Percentiles rank a stretch among this genome's conserved stretches.
Evolutionary conservation across 2,113 vertebrate species (phyloP).

Genomic region (Neodontobutis hainanensis): DNA sequence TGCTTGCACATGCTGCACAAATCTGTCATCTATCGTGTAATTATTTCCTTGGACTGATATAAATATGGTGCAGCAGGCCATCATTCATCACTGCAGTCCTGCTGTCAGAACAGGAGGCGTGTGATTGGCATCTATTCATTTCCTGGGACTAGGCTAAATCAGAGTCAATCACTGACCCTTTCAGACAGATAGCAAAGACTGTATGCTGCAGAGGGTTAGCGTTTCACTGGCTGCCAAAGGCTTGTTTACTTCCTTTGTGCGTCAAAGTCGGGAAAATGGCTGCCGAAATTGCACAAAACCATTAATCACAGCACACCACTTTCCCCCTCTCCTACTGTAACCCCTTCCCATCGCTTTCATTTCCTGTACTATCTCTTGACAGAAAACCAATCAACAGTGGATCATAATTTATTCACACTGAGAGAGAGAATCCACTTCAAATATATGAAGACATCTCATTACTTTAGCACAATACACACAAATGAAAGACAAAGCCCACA

Average conservation of each 20-base stretch:
- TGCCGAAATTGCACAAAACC: constrained; percentile 54
- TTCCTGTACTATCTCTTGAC: constrained; percentile 63
- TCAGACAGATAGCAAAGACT: constrained; percentile 65
- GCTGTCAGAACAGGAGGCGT: constrained; percentile 60
- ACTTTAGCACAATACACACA: constrained; percentile 39
- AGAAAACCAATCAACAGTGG: constrained; percentile 63
- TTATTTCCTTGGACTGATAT: constrained; percentile 21
- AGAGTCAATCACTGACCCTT: constrained; percentile 79
- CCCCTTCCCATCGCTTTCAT: constrained; percentile 55
- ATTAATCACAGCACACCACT: constrained; percentile 56
- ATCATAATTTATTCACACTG: constrained; percentile 64
- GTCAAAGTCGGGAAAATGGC: constrained; percentile 46
- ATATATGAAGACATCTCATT: constrained; percentile 65
- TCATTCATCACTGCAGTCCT: constrained; percentile 64
- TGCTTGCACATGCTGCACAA: constrained; percentile 9
- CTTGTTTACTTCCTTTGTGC: constrained; percentile 63
- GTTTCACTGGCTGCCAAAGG: constrained; percentile 14
- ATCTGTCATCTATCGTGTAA: constrained; percentile 19
- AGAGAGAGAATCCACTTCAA: constrained; percentile 46
- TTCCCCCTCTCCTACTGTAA: constrained; percentile 38
- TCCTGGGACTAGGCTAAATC: constrained; percentile 67
- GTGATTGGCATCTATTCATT: constrained; percentile 79
- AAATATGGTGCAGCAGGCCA: constrained; percentile 36
- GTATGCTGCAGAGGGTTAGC: constrained; percentile 60
- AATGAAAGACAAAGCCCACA: constrained; percentile 21